Evolutionary conservation across 1,140 invertebrate genomes (phyloP).

Genomic region (Procambarus virginalis): DNA sequence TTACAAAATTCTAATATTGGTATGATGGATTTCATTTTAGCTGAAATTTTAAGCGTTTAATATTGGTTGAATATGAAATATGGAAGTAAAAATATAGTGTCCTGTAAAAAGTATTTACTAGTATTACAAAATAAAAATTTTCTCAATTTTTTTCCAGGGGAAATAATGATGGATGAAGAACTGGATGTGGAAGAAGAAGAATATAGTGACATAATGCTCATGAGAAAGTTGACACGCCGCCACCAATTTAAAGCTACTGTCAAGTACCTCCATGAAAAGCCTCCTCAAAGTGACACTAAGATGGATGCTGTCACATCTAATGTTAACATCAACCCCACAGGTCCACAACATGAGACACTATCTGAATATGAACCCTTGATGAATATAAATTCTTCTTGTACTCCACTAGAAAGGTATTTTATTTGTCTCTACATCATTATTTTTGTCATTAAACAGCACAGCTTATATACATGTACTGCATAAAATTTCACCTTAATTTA

Average conservation of each 20-base stretch:
- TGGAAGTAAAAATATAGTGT: background rate
- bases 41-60: background rate
- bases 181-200: background rate
- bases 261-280: constrained; percentile 14
- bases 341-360: background rate
- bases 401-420: constrained; percentile 10
- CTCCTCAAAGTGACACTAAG: background rate
- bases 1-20: background rate
- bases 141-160: background rate
- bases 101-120: background rate
- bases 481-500: too few relatives aligned
- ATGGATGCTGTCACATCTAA: background rate
- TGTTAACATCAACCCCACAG: background rate
- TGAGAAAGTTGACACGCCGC: constrained; percentile 33
- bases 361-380: constrained; percentile 1
- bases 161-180: background rate
- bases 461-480: too few relatives aligned
- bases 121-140: background rate
- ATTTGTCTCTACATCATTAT: background rate
- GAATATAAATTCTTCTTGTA: background rate
- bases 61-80: too few relatives aligned
- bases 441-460: too few relatives aligned
- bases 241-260: constrained; percentile 49
- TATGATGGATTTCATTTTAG: background rate
- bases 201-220: constrained; percentile 1